A percentile compares a stretch with the other conserved stretches of the same genome.
phyloP scores from a whole-genome alignment of 2,888 invertebrate genomes.

The Siphonodentalium dalli region DNA sequence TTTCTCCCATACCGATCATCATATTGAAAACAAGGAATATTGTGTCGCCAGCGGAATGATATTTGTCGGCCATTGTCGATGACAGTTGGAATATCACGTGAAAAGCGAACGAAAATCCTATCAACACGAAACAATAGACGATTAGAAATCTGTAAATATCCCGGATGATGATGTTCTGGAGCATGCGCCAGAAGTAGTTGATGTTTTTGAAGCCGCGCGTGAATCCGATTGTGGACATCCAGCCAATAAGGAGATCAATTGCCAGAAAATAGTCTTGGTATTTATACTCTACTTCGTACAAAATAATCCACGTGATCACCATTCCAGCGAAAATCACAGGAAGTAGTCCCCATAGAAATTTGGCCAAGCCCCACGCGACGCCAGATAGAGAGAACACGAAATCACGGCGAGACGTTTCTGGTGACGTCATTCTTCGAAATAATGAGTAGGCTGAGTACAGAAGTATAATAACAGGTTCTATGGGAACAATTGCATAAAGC shows the following conservation, averaged over 20 bases:
- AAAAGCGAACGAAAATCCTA: conserved; percentile 55
- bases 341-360: conserved; percentile 5
- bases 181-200: conserved; percentile 54
- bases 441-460: conserved; percentile 18
- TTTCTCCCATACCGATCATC: conserved; percentile 53
- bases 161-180: conserved; percentile 50
- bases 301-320: conserved; percentile 42
- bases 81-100: conserved; percentile 44
- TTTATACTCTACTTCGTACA: conserved; percentile 24
- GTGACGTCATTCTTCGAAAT: too few relatives aligned
- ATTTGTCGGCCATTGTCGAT: conserved; percentile 22
- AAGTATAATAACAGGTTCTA: conserved; percentile 32
- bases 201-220: conserved; percentile 52
- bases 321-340: conserved; percentile 35
- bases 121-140: conserved; percentile 52
- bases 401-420: too few relatives aligned
- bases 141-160: conserved; percentile 53
- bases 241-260: conserved; percentile 46
- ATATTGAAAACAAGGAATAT: conserved; percentile 52
- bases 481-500: conserved; percentile 23
- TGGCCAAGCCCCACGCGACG: background rate
- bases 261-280: conserved; percentile 48
- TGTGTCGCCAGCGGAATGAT: conserved; percentile 37
- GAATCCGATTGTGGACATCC: conserved; percentile 51
- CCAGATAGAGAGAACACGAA: too few relatives aligned